These are phyloP conservation scores for Melanotaenia duboulayi DNA, from an alignment of 2,113 vertebrate genomes.

Conservation along the genomic window DNA sequence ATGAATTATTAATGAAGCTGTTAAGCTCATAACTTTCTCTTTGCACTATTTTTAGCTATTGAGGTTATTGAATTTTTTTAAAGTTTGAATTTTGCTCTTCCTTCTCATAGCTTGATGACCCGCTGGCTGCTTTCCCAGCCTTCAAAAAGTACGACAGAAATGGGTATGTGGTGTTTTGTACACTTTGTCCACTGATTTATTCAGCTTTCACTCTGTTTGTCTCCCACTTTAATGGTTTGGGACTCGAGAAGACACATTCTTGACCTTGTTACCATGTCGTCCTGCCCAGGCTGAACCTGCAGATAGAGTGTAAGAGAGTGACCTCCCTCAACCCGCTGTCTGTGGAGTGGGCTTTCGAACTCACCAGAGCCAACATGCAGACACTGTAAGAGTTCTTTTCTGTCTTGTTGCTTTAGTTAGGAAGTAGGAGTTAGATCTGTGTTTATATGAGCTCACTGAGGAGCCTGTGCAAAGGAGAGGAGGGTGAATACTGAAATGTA, in stretches of 20 bases:
- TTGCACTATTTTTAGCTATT: neutral
- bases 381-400: slow-evolving; percentile 85
- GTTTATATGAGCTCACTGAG: neutral
- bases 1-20: slow-evolving; percentile 4
- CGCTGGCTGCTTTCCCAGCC: slow-evolving; percentile 91
- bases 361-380: slow-evolving; percentile 96
- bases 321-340: slow-evolving; percentile 87
- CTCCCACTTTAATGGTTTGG: neutral
- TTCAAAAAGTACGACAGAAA: slow-evolving; percentile 97
- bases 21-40: slow-evolving; percentile 6
- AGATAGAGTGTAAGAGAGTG: slow-evolving; percentile 91
- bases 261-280: slow-evolving; percentile 11
- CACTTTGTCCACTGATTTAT: slow-evolving; percentile 6
- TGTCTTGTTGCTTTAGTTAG: neutral
- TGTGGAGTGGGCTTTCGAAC: slow-evolving; percentile 94
- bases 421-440: neutral
- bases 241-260: neutral
- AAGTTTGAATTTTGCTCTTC: slow-evolving; percentile 35
- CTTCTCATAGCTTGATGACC: slow-evolving; percentile 87
- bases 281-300: slow-evolving; percentile 85
- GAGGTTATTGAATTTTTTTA: slow-evolving; percentile 3
- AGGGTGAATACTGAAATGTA: neutral
- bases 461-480: slow-evolving; percentile 11
- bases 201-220: slow-evolving; percentile 10
- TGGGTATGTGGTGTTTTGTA: slow-evolving; percentile 82